phyloP scores from a whole-genome alignment of 2,888 invertebrate species.

The Mylabris sibirica region DNA sequence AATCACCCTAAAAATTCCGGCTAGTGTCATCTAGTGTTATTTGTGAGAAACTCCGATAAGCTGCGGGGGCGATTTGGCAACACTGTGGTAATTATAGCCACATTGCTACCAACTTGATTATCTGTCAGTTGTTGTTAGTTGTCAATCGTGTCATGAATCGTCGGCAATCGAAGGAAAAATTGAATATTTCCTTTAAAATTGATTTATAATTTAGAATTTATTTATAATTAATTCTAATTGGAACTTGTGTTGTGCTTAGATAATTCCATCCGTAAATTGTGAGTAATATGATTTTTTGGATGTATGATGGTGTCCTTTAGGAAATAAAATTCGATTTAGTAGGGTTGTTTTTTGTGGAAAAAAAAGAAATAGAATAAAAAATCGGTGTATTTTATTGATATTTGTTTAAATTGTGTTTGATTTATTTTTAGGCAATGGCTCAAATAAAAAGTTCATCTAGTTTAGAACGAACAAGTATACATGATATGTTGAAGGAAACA shows the following conservation, averaged over 20 bases:
- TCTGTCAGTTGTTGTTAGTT: too few species aligned
- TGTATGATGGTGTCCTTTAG: too few species aligned
- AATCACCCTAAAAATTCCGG: too few species aligned
- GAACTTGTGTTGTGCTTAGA: background rate
- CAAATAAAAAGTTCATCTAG: slow-evolving; percentile 56
- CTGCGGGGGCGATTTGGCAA: too few species aligned
- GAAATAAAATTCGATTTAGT: background rate
- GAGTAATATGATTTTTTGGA: background rate
- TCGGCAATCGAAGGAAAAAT: background rate
- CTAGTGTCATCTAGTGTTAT: too few species aligned
- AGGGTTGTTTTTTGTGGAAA: background rate
- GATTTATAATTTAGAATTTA: background rate
- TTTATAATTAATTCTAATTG: background rate
- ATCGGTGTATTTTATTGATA: background rate
- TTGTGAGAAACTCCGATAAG: too few species aligned
- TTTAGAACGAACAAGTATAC: slow-evolving; percentile 74
- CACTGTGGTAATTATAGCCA: too few species aligned
- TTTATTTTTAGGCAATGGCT: slow-evolving; percentile 48
- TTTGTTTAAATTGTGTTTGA: background rate
- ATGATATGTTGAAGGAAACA: slow-evolving; percentile 86
- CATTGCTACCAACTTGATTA: too few species aligned
- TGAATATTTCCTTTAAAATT: background rate
- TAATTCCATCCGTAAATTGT: background rate
- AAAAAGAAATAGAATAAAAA: too few species aligned
- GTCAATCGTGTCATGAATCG: background rate